Percentiles rank a stretch among this genome's conserved stretches.
phyloP scores from a whole-genome alignment of 1,140 invertebrate genomes.

The Glossosoma conforme region DNA sequence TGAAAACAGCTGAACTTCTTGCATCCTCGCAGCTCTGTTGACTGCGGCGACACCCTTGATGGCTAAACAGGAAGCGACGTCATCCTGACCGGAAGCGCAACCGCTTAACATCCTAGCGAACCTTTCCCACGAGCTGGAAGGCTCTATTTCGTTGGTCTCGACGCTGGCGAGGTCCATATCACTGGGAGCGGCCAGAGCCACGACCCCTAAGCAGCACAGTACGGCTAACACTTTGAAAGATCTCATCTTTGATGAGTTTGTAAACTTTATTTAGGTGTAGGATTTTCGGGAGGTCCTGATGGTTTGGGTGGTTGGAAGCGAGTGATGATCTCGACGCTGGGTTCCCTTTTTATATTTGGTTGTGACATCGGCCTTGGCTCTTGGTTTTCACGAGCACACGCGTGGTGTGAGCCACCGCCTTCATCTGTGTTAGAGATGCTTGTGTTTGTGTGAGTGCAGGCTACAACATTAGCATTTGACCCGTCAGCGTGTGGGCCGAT shows the following conservation, averaged over 20 bases:
- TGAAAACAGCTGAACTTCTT: slow-evolving; percentile 52
- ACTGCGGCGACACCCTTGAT: slow-evolving; percentile 54
- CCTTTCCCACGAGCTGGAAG: slow-evolving; percentile 24
- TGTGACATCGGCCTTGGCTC: slow-evolving; percentile 22
- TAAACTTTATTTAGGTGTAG: too few relatives aligned
- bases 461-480: too few relatives aligned
- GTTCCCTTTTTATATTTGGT: slow-evolving; percentile 29
- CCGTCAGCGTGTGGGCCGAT: too few relatives aligned
- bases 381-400: too few relatives aligned
- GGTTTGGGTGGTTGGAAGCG: slow-evolving; percentile 9
- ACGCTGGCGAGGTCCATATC: slow-evolving; percentile 35
- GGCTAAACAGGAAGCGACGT: slow-evolving; percentile 52
- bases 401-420: too few relatives aligned
- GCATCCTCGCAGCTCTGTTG: slow-evolving; percentile 53
- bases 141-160: slow-evolving; percentile 31
- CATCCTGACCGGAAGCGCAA: slow-evolving; percentile 36
- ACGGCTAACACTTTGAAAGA: not conserved
- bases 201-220: slow-evolving; percentile 3
- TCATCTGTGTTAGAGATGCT: too few relatives aligned
- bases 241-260: not conserved
- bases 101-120: slow-evolving; percentile 24
- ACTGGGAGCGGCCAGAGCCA: slow-evolving; percentile 34
- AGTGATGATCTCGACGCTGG: slow-evolving; percentile 14
- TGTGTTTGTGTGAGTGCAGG: too few relatives aligned
- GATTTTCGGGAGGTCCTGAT: slow-evolving; percentile 15